Percentiles rank a stretch among this genome's conserved stretches.
phyloP scores from a whole-genome alignment of 2,888 invertebrate species.

The Leptopilina syphax region DNA sequence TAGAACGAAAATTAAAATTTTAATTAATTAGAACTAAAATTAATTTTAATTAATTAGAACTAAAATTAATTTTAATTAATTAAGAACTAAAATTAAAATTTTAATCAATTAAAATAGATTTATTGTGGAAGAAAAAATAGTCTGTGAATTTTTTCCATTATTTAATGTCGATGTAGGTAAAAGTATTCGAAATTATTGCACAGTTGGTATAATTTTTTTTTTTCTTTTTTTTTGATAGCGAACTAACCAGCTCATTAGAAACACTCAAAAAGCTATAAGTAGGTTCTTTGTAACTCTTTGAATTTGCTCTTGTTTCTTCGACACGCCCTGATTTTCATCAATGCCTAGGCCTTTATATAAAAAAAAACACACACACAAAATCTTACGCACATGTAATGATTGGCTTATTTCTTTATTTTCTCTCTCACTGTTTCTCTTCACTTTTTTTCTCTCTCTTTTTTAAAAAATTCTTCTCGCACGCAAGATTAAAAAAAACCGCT shows the following conservation, averaged over 20 bases:
- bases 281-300: conserved; percentile 15
- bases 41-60: too few relatives aligned
- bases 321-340: conserved; percentile 1
- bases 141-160: background rate
- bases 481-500: background rate
- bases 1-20: too few relatives aligned
- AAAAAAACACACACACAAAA: background rate
- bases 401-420: conserved; percentile 19
- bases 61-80: too few relatives aligned
- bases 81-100: too few relatives aligned
- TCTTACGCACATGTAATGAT: conserved; percentile 33
- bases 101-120: background rate
- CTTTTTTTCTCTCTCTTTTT: background rate
- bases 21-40: too few relatives aligned
- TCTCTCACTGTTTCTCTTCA: background rate
- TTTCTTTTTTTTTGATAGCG: background rate
- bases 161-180: background rate
- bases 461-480: conserved; percentile 19
- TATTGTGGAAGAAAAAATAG: background rate
- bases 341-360: conserved; percentile 3
- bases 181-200: background rate
- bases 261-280: conserved; percentile 9
- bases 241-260: conserved; percentile 2
- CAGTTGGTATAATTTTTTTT: background rate
- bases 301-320: conserved; percentile 9